phyloP scores from a whole-genome alignment of 2,888 invertebrate species.

The Acheta domesticus region DNA sequence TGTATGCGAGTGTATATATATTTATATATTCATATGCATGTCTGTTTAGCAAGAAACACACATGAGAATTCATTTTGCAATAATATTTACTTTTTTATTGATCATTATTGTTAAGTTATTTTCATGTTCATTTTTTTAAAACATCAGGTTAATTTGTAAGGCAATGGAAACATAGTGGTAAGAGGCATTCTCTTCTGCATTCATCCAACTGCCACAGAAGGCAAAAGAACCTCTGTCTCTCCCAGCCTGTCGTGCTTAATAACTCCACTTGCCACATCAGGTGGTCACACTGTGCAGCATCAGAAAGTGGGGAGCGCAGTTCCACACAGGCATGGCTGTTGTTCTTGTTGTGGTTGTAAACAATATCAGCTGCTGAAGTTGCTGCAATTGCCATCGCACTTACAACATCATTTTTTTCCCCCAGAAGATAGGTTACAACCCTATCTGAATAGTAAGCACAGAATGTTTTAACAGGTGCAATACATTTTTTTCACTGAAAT shows the following conservation, averaged over 20 bases:
- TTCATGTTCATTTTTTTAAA: slow-evolving; percentile 29
- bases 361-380: neutral
- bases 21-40: slow-evolving; percentile 4
- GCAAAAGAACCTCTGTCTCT: slow-evolving; percentile 18
- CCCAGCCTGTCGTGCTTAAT: neutral
- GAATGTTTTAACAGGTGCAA: slow-evolving; percentile 18
- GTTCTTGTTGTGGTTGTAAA: neutral
- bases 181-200: slow-evolving; percentile 11
- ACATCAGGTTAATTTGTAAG: slow-evolving; percentile 29
- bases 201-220: neutral
- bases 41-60: neutral
- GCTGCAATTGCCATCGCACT: neutral
- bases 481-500: slow-evolving; percentile 1
- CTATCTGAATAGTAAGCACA: neutral
- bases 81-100: neutral
- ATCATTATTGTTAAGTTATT: slow-evolving; percentile 27
- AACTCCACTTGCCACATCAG: neutral
- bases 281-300: neutral
- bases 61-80: neutral
- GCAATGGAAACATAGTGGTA: slow-evolving; percentile 36
- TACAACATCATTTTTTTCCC: neutral
- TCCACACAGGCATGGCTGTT: neutral
- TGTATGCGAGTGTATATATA: slow-evolving; percentile 11
- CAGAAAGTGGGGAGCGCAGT: neutral
- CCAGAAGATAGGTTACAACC: neutral